Percentiles rank a stretch among this genome's conserved stretches.
phyloP scores from a whole-genome alignment of 2,113 vertebrate genomes.

The Xerus inauris region DNA sequence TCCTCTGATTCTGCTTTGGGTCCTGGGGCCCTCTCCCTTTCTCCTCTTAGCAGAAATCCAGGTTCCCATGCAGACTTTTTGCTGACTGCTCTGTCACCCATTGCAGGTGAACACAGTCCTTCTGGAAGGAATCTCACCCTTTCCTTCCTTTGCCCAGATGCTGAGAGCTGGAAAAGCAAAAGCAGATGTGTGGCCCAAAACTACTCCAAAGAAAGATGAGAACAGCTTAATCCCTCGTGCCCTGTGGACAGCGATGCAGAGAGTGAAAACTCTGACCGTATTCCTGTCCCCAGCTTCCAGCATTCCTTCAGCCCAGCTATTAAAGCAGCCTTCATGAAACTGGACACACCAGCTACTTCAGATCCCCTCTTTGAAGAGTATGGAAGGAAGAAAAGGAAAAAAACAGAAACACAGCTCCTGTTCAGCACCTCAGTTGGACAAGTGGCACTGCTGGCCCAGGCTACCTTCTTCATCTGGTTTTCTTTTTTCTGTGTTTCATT shows the following conservation, averaged over 20 bases:
- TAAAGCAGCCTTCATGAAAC: slow-evolving; percentile 95
- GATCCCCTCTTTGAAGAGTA: slow-evolving; percentile 89
- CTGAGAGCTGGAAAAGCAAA: slow-evolving; percentile 96
- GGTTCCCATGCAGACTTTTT: slow-evolving; percentile 84
- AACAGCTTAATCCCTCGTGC: slow-evolving; percentile 88
- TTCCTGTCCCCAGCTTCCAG: slow-evolving; percentile 99
- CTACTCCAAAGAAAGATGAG: slow-evolving; percentile 91
- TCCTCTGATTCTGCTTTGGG: slow-evolving; percentile 78
- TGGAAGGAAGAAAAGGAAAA: slow-evolving; percentile 95
- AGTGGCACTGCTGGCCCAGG: slow-evolving; percentile 89
- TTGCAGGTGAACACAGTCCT: slow-evolving; percentile 84
- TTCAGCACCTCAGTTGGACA: slow-evolving; percentile 99
- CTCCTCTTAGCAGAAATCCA: slow-evolving; percentile 85
- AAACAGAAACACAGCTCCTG: slow-evolving; percentile 97
- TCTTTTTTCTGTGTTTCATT: slow-evolving; percentile 86
- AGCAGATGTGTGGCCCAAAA: slow-evolving; percentile 90
- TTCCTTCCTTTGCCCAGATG: slow-evolving; percentile 98
- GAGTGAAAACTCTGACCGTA: slow-evolving; percentile 95
- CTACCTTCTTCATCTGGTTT: slow-evolving; percentile 80
- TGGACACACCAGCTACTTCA: slow-evolving; percentile 89
- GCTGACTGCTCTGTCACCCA: slow-evolving; percentile 84
- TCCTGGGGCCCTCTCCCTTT: slow-evolving; percentile 82
- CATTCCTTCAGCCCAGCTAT: slow-evolving; percentile 99
- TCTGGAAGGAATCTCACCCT: slow-evolving; percentile 93
- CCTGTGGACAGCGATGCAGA: slow-evolving; percentile 95